Conservation (phyloP, 2,113 vertebrate species). For the Melanerpes aurifrons region DNA sequence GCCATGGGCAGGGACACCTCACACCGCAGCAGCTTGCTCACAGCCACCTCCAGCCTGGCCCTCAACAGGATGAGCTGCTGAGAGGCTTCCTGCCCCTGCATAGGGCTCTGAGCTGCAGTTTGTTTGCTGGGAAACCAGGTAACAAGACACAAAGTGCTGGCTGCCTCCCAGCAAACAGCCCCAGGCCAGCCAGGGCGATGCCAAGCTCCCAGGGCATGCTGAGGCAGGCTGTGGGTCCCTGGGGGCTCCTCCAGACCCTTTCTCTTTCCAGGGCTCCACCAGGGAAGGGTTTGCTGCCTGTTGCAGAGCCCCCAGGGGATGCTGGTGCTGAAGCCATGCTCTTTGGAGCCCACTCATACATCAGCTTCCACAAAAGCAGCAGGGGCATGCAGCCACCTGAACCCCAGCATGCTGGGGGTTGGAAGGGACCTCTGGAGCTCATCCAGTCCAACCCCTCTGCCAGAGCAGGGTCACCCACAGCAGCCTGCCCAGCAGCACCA, state of each 20-base stretch:
- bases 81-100: neutral
- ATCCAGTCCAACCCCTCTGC: too few species aligned
- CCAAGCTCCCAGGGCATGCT: neutral
- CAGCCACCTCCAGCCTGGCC: too few species aligned
- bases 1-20: too few species aligned
- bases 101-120: neutral
- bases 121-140: conserved; percentile 67
- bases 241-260: neutral
- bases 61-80: neutral
- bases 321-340: neutral
- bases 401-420: too few species aligned
- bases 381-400: too few species aligned
- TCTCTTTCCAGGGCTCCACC: neutral
- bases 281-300: too few species aligned
- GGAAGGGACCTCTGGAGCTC: too few species aligned
- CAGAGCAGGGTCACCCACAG: too few species aligned
- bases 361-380: neutral
- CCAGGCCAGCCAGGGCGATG: neutral
- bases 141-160: conserved; percentile 7
- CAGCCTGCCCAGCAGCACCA: too few species aligned
- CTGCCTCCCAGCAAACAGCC: neutral
- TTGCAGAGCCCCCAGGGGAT: neutral
- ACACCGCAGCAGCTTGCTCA: too few species aligned
- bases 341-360: too few species aligned
- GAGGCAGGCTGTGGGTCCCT: rapidly evolving